Evolutionary conservation across 2,888 invertebrate species (phyloP).

Genomic region (Drosophila fulvimacula): DNA sequence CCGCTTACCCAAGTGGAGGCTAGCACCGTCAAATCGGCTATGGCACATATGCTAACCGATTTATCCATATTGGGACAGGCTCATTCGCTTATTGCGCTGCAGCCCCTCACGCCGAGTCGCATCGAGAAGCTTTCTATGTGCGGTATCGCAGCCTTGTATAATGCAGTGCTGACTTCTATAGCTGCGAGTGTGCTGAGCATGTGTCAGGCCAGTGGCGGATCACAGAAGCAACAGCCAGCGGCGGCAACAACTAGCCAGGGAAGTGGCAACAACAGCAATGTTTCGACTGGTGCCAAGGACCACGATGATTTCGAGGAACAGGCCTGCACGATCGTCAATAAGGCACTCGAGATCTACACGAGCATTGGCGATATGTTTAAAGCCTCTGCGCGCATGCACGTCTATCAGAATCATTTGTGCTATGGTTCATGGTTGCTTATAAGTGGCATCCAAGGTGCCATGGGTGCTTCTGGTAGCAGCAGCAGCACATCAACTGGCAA

Average conservation of each 20-base stretch:
- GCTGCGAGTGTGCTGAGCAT: conserved; percentile 87
- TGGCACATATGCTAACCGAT: conserved; percentile 93
- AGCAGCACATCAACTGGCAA: conserved; percentile 83
- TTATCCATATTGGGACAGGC: conserved; percentile 92
- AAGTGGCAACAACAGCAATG: conserved; percentile 44
- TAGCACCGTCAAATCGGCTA: conserved; percentile 88
- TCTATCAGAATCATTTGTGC: conserved; percentile 95
- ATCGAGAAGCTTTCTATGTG: conserved; percentile 92
- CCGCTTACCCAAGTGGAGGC: conserved; percentile 91
- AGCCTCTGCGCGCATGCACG: conserved; percentile 93
- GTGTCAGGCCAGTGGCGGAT: conserved; percentile 86
- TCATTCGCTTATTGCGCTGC: conserved; percentile 93
- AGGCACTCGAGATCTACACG: conserved; percentile 93
- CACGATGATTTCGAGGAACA: conserved; percentile 93
- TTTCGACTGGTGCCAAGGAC: conserved; percentile 72
- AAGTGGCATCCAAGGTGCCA: conserved; percentile 93
- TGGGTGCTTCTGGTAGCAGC: conserved; percentile 87
- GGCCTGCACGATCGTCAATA: conserved; percentile 93
- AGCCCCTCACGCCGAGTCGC: conserved; percentile 94
- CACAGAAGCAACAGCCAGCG: conserved; percentile 84
- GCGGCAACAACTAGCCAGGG: conserved; percentile 64
- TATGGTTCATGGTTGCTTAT: conserved; percentile 95
- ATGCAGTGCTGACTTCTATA: conserved; percentile 90
- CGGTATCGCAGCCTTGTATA: conserved; percentile 93
- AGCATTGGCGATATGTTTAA: conserved; percentile 92